Percentiles rank a stretch among this genome's conserved stretches.
Evolutionary conservation across 2,888 invertebrate genomes (phyloP).

Genomic region (Pseudoips prasinana): DNA sequence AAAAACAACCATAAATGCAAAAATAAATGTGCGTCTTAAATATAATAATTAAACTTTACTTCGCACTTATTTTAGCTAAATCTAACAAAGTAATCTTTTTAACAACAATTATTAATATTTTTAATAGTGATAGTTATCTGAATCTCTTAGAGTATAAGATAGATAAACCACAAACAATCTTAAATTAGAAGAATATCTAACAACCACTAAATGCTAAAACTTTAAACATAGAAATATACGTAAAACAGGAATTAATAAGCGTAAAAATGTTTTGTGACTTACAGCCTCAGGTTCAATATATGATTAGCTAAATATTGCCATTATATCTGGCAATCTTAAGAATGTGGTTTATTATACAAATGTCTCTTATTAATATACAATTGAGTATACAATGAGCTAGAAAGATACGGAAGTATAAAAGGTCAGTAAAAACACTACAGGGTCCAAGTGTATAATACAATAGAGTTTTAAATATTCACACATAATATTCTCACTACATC

Average conservation of each 20-base stretch:
- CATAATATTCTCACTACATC: slow-evolving; percentile 69
- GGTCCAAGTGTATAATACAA: slow-evolving; percentile 66
- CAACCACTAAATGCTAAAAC: slow-evolving; percentile 17
- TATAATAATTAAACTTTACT: too few relatives aligned
- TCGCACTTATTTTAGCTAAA: too few relatives aligned
- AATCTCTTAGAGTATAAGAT: slow-evolving; percentile 20
- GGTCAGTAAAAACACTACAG: slow-evolving; percentile 74
- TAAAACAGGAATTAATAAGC: slow-evolving; percentile 13
- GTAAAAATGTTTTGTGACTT: slow-evolving; percentile 13
- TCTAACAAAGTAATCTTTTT: too few relatives aligned
- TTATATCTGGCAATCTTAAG: slow-evolving; percentile 7
- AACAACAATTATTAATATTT: not conserved
- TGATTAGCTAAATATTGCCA: slow-evolving; percentile 6
- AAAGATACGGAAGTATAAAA: slow-evolving; percentile 71
- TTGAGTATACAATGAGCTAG: slow-evolving; percentile 41
- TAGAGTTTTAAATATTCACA: slow-evolving; percentile 44
- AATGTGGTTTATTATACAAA: slow-evolving; percentile 16
- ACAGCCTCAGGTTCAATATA: slow-evolving; percentile 17
- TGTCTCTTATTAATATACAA: slow-evolving; percentile 15
- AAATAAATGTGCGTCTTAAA: too few relatives aligned
- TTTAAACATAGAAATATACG: slow-evolving; percentile 3
- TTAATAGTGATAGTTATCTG: slow-evolving; percentile 7
- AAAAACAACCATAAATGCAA: too few relatives aligned
- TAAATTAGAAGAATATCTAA: slow-evolving; percentile 29
- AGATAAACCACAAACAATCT: slow-evolving; percentile 14